A percentile compares a stretch with the other conserved stretches of the same genome.
phyloP scores from a whole-genome alignment of 2,888 invertebrate genomes.

The Lepidonotus clava region DNA sequence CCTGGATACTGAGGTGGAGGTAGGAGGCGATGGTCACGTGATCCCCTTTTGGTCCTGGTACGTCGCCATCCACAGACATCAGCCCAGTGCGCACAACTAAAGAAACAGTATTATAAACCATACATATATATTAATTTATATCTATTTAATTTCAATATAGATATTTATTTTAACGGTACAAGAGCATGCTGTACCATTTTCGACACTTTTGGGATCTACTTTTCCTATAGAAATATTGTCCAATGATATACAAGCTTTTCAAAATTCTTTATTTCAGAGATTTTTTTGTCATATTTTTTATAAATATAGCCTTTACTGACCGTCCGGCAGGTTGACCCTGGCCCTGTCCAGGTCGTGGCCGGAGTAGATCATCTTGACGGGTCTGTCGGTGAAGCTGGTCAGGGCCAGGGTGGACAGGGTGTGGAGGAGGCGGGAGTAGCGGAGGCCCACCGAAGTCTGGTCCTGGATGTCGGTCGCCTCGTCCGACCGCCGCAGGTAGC shows the following conservation, averaged over 20 bases:
- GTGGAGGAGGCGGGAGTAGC: not conserved
- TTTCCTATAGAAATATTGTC: too few relatives aligned
- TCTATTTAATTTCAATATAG: too few relatives aligned
- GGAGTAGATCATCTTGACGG: not conserved
- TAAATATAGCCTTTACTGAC: not conserved
- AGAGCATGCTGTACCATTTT: too few relatives aligned
- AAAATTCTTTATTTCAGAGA: not conserved
- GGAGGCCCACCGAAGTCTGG: not conserved
- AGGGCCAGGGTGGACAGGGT: not conserved
- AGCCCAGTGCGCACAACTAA: not conserved
- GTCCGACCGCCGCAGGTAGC: not conserved
- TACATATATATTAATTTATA: too few relatives aligned
- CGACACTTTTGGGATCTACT: too few relatives aligned
- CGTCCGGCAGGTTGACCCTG: not conserved
- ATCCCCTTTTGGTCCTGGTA: not conserved
- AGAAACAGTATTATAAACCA: too few relatives aligned
- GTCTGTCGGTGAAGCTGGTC: not conserved
- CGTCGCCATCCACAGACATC: not conserved
- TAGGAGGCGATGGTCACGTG: not conserved
- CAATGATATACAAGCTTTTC: not conserved
- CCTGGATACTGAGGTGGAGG: constrained; percentile 7
- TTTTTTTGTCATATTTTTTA: not conserved
- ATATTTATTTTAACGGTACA: too few relatives aligned
- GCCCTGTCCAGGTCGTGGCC: not conserved
- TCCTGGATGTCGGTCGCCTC: not conserved